These are phyloP conservation scores for Ptychodera flava DNA, from an alignment of 35 echinoderm and acorn worm genomes.

Conservation along the genomic window DNA sequence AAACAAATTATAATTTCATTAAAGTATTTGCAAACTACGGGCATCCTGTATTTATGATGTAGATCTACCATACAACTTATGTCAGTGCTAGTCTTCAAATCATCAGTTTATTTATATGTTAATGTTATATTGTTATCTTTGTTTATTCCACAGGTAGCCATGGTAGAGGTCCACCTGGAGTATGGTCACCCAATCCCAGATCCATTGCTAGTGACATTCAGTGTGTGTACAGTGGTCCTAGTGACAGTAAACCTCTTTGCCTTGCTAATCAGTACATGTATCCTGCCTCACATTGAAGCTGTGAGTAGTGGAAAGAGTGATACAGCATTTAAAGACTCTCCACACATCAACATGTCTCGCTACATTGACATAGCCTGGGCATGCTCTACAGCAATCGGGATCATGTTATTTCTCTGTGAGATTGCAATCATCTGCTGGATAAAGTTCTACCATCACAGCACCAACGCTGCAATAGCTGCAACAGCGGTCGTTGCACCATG, in stretches of 20 bases:
- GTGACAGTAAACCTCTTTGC: constrained; percentile 82
- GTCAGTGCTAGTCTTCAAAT: too few species aligned
- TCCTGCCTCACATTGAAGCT: constrained; percentile 95
- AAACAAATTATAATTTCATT: too few species aligned
- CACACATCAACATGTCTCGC: constrained; percentile 53
- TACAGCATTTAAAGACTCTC: constrained; percentile 79
- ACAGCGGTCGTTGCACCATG: constrained; percentile 58
- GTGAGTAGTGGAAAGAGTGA: constrained; percentile 95
- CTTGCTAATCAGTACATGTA: constrained; percentile 90
- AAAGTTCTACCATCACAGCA: constrained; percentile 44
- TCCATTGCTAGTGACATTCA: constrained; percentile 56
- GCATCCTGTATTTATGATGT: too few species aligned
- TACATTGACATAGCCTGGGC: constrained; percentile 93
- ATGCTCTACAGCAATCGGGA: constrained; percentile 77
- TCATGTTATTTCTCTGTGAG: constrained; percentile 73
- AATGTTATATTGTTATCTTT: too few species aligned
- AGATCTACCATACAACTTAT: too few species aligned
- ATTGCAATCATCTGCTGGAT: constrained; percentile 85
- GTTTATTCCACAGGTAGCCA: constrained; percentile 67
- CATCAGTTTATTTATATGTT: too few species aligned
- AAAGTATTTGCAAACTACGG: too few species aligned
- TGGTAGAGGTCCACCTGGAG: constrained; percentile 77
- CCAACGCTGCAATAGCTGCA: constrained; percentile 44
- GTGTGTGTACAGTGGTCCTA: constrained; percentile 72
- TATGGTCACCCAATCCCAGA: constrained; percentile 12